Evolutionary conservation across 1,140 invertebrate species (phyloP).

Genomic region (Zaprionus inermis): DNA sequence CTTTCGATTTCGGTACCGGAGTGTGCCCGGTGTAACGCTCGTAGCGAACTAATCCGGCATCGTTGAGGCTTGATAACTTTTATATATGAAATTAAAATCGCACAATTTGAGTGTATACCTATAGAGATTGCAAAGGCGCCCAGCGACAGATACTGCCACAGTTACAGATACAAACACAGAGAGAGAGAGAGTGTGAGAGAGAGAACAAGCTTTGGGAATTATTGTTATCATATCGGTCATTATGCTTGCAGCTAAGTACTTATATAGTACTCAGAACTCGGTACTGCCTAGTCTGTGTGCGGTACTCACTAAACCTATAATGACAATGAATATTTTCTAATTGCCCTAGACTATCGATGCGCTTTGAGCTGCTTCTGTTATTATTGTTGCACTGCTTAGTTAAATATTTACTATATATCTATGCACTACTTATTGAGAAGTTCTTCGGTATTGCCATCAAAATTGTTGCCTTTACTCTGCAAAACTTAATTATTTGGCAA

Average conservation of each 20-base stretch:
- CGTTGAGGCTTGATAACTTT: conserved; percentile 60
- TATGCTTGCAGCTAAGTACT: conserved; percentile 8
- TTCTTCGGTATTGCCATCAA: neutral
- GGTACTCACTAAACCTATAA: neutral
- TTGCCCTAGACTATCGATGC: conserved; percentile 28
- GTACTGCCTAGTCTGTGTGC: neutral
- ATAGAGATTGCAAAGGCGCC: conserved; percentile 30
- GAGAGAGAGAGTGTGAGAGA: neutral
- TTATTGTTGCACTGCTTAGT: conserved; percentile 19
- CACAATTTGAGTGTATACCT: conserved; percentile 14
- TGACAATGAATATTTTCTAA: conserved; percentile 17
- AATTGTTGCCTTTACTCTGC: neutral
- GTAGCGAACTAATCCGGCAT: conserved; percentile 53
- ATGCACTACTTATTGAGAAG: conserved; percentile 1
- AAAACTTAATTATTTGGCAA: no score
- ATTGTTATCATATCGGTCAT: conserved; percentile 28
- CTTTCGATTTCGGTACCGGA: neutral
- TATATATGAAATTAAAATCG: conserved; percentile 60
- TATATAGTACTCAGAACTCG: neutral
- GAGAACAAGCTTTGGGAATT: conserved; percentile 26
- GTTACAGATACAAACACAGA: neutral
- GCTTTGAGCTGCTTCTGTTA: conserved; percentile 35
- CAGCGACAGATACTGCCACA: conserved; percentile 16
- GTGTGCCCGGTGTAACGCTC: conserved; percentile 22
- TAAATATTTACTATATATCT: conserved; percentile 6